Evolutionary conservation across 2,113 vertebrate genomes (phyloP).

Genomic region (Cinclus cinclus): DNA sequence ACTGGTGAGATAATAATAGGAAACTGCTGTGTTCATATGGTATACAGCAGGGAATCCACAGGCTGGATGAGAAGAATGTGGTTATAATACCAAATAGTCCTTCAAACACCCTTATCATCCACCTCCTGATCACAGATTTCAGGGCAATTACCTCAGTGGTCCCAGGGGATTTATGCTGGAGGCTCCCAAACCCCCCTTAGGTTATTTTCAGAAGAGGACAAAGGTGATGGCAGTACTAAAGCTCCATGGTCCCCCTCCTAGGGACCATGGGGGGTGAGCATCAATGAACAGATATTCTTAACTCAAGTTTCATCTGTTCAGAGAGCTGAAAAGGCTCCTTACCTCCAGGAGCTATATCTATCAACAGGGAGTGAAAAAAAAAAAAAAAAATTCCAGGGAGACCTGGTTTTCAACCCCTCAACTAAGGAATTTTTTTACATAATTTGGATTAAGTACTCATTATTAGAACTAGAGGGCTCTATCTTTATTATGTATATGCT

Average conservation of each 20-base stretch:
- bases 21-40: not conserved
- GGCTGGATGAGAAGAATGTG: not conserved
- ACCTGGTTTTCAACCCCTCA: not conserved
- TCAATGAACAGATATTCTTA: not conserved
- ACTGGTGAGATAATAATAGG: not conserved
- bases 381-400: not conserved
- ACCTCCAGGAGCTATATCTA: not conserved
- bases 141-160: not conserved
- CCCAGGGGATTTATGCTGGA: accelerated
- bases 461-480: not conserved
- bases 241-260: not conserved
- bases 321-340: not conserved
- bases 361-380: not conserved
- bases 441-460: not conserved
- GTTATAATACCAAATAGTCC: not conserved
- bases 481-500: not conserved
- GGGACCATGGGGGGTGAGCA: not conserved
- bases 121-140: not conserved
- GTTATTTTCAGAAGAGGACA: not conserved
- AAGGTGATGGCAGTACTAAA: not conserved
- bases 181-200: not conserved
- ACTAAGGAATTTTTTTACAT: not conserved
- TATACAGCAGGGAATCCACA: not conserved
- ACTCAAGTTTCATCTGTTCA: not conserved
- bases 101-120: not conserved